Conservation (phyloP, 2,797 vertebrate genomes). For the Cirrhinus mrigala region DNA sequence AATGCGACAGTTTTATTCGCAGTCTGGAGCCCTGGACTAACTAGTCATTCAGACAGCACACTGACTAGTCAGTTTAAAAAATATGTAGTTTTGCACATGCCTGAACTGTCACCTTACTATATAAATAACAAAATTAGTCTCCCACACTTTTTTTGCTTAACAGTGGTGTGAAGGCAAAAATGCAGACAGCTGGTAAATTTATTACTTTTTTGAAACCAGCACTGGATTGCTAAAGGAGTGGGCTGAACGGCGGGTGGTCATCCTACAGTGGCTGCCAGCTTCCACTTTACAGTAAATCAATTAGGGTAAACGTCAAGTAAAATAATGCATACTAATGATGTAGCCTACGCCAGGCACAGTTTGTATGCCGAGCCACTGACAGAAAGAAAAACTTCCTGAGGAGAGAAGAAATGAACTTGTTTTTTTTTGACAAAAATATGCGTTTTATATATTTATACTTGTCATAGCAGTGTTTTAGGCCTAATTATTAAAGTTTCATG, state of each 20-base stretch:
- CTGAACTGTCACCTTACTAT: not conserved
- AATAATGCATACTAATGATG: conserved; percentile 9
- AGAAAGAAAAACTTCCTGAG: conserved; percentile 5
- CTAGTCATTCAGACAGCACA: not conserved
- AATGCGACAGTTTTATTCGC: too few species aligned
- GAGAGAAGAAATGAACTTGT: not conserved
- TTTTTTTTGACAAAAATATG: not conserved
- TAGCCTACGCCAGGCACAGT: not conserved
- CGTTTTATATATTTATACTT: conserved; percentile 7
- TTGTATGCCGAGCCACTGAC: not conserved
- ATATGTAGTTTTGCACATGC: not conserved
- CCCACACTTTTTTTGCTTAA: conserved; percentile 2
- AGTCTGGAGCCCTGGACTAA: not conserved
- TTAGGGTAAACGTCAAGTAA: not conserved
- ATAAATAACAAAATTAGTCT: not conserved
- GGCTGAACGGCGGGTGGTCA: not conserved
- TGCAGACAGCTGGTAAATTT: not conserved
- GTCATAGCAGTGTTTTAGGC: conserved; percentile 10
- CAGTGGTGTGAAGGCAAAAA: not conserved
- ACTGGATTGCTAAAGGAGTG: not conserved
- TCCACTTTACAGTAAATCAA: not conserved
- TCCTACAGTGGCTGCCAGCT: conserved; percentile 2
- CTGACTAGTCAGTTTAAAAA: not conserved
- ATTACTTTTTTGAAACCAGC: not conserved
- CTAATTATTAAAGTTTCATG: conserved; percentile 35